Percentiles rank a stretch among this genome's conserved stretches.
Conservation (phyloP, 2,888 invertebrate species). For the Volucella inanis region DNA sequence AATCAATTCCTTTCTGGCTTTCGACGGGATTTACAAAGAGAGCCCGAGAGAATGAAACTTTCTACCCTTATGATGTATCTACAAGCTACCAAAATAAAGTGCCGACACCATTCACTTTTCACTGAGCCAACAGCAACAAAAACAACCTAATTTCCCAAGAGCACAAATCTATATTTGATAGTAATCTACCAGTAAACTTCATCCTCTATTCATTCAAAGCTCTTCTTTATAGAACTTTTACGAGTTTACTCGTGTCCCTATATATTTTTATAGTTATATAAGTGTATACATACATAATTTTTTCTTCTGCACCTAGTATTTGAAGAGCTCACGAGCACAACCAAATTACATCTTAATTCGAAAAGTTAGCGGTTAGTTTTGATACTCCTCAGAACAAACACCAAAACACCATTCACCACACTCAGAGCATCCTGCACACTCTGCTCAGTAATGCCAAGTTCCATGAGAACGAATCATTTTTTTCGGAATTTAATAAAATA, state of each 20-base stretch:
- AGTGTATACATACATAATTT: slow-evolving; percentile 4
- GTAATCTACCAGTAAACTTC: slow-evolving; percentile 68
- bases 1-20: slow-evolving; percentile 67
- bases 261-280: slow-evolving; percentile 16
- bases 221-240: slow-evolving; percentile 13
- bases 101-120: slow-evolving; percentile 37
- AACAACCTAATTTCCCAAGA: slow-evolving; percentile 65
- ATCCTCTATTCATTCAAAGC: slow-evolving; percentile 46
- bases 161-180: slow-evolving; percentile 73
- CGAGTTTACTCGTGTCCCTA: neutral
- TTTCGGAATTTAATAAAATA: slow-evolving; percentile 48
- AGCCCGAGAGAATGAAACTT: slow-evolving; percentile 58
- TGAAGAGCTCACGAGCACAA: slow-evolving; percentile 63
- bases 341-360: slow-evolving; percentile 70
- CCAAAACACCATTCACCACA: slow-evolving; percentile 5
- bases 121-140: slow-evolving; percentile 51
- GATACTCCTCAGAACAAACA: slow-evolving; percentile 29
- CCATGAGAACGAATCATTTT: slow-evolving; percentile 65
- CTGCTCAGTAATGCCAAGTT: slow-evolving; percentile 20
- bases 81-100: slow-evolving; percentile 33
- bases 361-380: slow-evolving; percentile 70
- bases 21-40: slow-evolving; percentile 57
- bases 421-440: no score
- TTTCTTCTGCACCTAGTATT: slow-evolving; percentile 3
- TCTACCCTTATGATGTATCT: slow-evolving; percentile 35